These are phyloP conservation scores for Saguinus midas DNA, from an alignment of 2,113 vertebrate genomes.

Conservation along the genomic window DNA sequence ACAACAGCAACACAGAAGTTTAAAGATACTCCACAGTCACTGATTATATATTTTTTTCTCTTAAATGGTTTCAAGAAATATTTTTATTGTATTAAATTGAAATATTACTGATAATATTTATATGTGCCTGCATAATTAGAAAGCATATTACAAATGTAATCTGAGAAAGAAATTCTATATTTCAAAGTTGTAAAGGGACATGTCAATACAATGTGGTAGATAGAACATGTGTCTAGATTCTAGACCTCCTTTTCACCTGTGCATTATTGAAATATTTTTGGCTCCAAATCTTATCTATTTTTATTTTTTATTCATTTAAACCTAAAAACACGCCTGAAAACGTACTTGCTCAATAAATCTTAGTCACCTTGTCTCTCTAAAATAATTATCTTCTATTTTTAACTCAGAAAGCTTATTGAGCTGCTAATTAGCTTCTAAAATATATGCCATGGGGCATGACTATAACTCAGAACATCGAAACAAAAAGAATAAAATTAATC, in stretches of 20 bases:
- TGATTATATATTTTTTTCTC: background rate
- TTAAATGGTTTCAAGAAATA: background rate
- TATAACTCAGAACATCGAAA: background rate
- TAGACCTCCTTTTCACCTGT: background rate
- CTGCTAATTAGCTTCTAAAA: slow-evolving; percentile 29
- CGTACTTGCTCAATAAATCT: background rate
- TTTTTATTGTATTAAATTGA: background rate
- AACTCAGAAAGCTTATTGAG: background rate
- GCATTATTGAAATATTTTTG: background rate
- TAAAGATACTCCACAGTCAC: background rate
- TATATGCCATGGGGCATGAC: background rate
- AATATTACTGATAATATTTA: background rate
- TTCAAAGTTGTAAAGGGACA: background rate
- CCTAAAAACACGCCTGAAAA: background rate
- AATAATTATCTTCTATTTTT: slow-evolving; percentile 31
- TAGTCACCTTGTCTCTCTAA: background rate
- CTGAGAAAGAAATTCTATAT: background rate
- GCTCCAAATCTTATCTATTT: background rate
- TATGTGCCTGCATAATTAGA: background rate
- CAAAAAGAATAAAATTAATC: background rate
- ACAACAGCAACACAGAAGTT: background rate
- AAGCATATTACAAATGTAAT: background rate
- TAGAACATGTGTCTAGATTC: background rate
- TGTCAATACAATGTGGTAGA: background rate
- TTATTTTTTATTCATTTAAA: background rate